Base-by-base conservation (phyloP, 1,140 invertebrate genomes). In the Rhagoletis pomonella region DNA sequence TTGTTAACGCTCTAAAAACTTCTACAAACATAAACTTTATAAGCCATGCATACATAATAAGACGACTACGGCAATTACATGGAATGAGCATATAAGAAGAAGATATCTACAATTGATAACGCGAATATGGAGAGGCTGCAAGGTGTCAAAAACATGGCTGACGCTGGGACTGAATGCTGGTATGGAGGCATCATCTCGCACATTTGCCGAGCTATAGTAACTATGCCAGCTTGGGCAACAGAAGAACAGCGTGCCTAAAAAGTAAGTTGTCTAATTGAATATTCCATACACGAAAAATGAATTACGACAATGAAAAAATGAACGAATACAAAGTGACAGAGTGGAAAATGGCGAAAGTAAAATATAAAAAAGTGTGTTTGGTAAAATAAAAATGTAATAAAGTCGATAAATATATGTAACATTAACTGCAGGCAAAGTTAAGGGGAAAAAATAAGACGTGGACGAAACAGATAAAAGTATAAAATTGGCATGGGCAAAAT, bases 281-380 rank as follows among this genome's bases (percentile, higher is more conserved):
- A 73, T 73, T 73, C 67, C 67, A 73, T 73, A 73, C 67, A 73
- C 67, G 67, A 73, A 73, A 73, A 73, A 73, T 73, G 42, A 73
- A 73, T 73, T 73, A 73, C 67, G 10, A 47, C 12, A 73, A 73
- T 73, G 67, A 73, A 73, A 73, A 44, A 73, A 44, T 17, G 42
- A 73, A 73, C 42, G 44, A 73, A 73, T 17, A 73, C 42, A 47
- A 42, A n/a, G 67, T 73, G 67, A 47, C 67, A 73, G 42, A 44
- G 42, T 73, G 42, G 42, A 73, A 73, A 73, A 47, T 47, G 17
- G 14, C 42, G 44, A 73, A 47, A 62, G 44, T 10, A 55, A 55
- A 47, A 65, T 19, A 19, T 6, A 29, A 14, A 73, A 73, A 47
- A 14, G 44, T 69, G 12, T 55, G 50, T 5, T 10, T 7, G 50